Evolutionary conservation across 2,113 vertebrate species (phyloP), one percentile per base, ranked within the genome.

Genomic region (Lampris incognitus): DNA sequence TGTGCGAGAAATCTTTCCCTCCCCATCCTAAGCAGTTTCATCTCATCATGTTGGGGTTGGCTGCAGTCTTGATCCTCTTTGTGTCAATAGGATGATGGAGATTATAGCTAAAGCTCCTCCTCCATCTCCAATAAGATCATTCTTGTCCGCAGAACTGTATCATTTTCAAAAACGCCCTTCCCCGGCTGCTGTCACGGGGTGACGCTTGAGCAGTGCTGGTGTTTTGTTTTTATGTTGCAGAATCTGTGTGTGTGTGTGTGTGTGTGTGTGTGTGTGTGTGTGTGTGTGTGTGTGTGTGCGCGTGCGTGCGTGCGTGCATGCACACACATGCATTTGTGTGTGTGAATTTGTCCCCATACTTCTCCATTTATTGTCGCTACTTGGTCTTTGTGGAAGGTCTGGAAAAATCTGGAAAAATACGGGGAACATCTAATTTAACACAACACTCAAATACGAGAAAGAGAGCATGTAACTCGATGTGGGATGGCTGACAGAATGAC

Each of bases 61-160:
- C 77, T 84, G 81, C 81, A 83, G 86, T 69, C 87, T 78, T 91
- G 90, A 91, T 91, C 88, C 90, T 91, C 82, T 88, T 87, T 88
- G 74, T 92, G 80, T 90, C 91, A 91, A 91, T 86, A 82, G 86
- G 85, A 90, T 91, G 87, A 91, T 83, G 78, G 88, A 88, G 91
- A 92, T 93, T 92, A 92, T 70, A 76, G 67, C 63, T 49, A 65
- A 87, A 89, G 81, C 87, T 66, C 88, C 85, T 72, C 89, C 91
- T 88, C 67, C 81, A 73, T 87, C 81, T 65, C 74, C 90, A 91
- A 76, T 79, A 74, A 84, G 80, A 89, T 90, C 55, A 83, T 92
- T 85, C 84, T 81, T 87, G 78, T 85, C 85, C 79, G 69, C 70
- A 75, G 75, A 80, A 74, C 76, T 11, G 57, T 79, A 72, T 69